phyloP scores from a whole-genome alignment of 2,113 vertebrate genomes.

The Cephalopterus ornatus region DNA sequence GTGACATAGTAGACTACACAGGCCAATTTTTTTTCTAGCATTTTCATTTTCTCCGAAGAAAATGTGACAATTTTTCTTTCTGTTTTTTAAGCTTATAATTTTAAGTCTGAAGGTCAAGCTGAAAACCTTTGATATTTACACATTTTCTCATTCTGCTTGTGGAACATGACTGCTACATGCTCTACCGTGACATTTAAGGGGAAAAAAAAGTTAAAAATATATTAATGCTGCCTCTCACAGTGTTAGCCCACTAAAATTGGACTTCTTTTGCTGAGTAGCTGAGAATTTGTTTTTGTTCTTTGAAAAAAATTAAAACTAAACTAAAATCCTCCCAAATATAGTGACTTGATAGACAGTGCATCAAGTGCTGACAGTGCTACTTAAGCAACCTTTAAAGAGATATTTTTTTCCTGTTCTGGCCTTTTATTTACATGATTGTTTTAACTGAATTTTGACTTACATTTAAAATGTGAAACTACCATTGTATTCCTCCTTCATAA shows the following conservation, averaged over 20 bases:
- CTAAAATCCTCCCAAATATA: not conserved
- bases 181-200: not conserved
- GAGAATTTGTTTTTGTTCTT: not conserved
- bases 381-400: not conserved
- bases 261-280: not conserved
- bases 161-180: not conserved
- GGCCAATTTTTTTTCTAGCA: not conserved
- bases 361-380: not conserved
- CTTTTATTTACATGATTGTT: not conserved
- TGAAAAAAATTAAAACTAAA: not conserved
- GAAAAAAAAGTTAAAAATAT: not conserved
- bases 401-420: not conserved
- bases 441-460: not conserved
- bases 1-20: rapidly evolving
- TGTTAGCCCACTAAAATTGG: not conserved
- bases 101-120: not conserved
- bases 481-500: not conserved
- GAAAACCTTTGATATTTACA: not conserved
- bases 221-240: not conserved
- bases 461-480: not conserved
- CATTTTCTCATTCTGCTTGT: not conserved
- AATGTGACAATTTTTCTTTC: not conserved
- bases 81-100: not conserved
- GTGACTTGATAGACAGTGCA: not conserved
- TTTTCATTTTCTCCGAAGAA: not conserved